phyloP scores from a whole-genome alignment of 2,888 invertebrate genomes.

The Dimorphilus gyrociliatus region DNA sequence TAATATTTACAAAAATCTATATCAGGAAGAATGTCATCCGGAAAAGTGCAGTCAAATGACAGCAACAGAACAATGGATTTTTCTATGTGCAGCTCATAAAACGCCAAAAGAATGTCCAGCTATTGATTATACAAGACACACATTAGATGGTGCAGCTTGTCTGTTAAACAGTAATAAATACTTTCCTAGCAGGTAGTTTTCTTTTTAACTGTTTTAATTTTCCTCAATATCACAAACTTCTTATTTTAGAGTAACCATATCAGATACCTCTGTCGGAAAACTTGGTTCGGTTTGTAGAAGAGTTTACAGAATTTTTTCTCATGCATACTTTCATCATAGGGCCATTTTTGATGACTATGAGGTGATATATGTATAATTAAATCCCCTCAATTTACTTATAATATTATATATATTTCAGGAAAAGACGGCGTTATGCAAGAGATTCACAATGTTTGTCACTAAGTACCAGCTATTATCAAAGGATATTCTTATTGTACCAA shows the following conservation, averaged over 20 bases:
- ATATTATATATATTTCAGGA: slow-evolving; percentile 41
- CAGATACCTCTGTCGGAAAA: slow-evolving; percentile 95
- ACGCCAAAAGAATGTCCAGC: slow-evolving; percentile 99
- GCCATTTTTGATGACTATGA: slow-evolving; percentile 95
- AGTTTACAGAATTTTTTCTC: slow-evolving; percentile 97
- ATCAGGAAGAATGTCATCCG: slow-evolving; percentile 72
- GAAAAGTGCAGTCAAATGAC: slow-evolving; percentile 98
- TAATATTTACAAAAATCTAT: slow-evolving; percentile 4
- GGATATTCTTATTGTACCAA: slow-evolving; percentile 94
- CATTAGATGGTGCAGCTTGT: slow-evolving; percentile 94
- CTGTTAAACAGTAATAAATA: slow-evolving; percentile 97
- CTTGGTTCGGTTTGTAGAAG: slow-evolving; percentile 93
- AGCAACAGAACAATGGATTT: slow-evolving; percentile 99
- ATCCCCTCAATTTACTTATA: neutral
- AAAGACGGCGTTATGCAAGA: slow-evolving; percentile 80
- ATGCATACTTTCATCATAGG: slow-evolving; percentile 96
- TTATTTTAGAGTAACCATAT: slow-evolving; percentile 72
- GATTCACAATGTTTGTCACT: slow-evolving; percentile 89
- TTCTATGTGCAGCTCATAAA: slow-evolving; percentile 97
- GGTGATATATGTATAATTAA: slow-evolving; percentile 39
- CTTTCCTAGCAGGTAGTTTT: slow-evolving; percentile 65
- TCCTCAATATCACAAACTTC: neutral
- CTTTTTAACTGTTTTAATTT: too few species aligned
- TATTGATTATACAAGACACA: slow-evolving; percentile 96
- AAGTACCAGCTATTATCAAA: slow-evolving; percentile 96